Base-by-base conservation (phyloP, 2,888 invertebrate genomes). In the Hirtodrosophila alboralis region DNA sequence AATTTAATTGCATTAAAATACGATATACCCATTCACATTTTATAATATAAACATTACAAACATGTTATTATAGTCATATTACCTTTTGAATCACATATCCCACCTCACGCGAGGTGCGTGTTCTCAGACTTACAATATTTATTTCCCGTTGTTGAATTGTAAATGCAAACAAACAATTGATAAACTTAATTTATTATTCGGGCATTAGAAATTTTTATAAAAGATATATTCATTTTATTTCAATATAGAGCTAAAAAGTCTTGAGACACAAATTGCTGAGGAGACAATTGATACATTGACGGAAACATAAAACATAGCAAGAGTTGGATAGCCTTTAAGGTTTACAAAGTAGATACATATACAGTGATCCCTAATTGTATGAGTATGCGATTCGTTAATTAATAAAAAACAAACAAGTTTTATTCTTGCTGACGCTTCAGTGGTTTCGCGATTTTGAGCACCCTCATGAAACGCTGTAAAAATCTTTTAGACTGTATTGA, bases 401-500 rank as follows among this genome's bases (percentile, higher is more conserved):
- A 66, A 68, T 73, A 79, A 76, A 67, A 74, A 86, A 80, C 79
- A 84, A 85, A 85, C 69, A 74, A 78, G 66, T 54, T 68, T 66
- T 63, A 70, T 77, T 77, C 67, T 75, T 75, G 57, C 74, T 67
- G 72, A 64, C 71, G 72, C 74, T 68, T 60, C 70, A 72, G 66
- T 52, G 65, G 67, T 65, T 66, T 62, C 56, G 43, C 41, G 12
- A 37, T 51, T 34, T 30, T 47, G 59, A 77, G 77, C 77, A 80
- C 77, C 65, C 59, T 64, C 47, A 43, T 65, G 53, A 64, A 69
- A 62, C 75, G 77, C 66, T 63, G 31, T 53, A 59, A 73, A 75
- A 78, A 71, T 79, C 67, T 57, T 86, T 69, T 70, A 80, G 77
- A 86, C 79, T 86, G 87, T 83, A 86, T 83, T 89, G 89, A 89